Evolutionary conservation across 37 sponge, comb jelly and placozoan genomes (phyloP), one percentile per base, ranked within the genome.

Genomic region (Aphrocallistes beatrix): DNA sequence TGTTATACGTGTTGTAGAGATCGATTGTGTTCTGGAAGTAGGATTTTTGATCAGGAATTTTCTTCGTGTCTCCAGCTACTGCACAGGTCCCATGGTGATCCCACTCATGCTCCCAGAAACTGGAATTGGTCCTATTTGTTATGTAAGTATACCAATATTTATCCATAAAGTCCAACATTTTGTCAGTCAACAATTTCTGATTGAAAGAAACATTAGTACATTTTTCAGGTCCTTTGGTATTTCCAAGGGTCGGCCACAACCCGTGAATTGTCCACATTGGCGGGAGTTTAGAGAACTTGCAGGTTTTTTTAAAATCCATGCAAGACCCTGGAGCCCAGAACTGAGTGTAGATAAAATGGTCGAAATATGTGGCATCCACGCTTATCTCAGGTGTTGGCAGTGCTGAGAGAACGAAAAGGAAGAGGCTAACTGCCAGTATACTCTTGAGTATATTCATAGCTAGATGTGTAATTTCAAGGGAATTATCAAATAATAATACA

Each of bases 21-120:
- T 60, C 34, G n/a, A 60, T 60, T 60, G 75, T 60, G 3, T 6
- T 3, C 34, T 60, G 75, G 34, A 60, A 60, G n/a, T 60, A 60
- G n/a, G 75, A 60, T 13, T 60, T 60, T 30, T 60, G 75, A 28
- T 60, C n/a, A 60, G n/a, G 75, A 60, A 60, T 25, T 28, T 60
- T 28, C 8, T 19, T 60, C 21, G 10, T 60, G 75, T 60, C 75
- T 32, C 75, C 75, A 60, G 10, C 75, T 6, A 60, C 75, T 60
- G 75, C 75, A 13, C 75, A 60, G 10, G 75, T 60, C 34, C 75
- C 75, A 13, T 60, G 75, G 10, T 60, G 10, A 30, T 25, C 34
- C 75, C 75, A 60, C 21, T 60, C 75, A 60, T 60, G 75, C 21
- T 60, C 75, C 75, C 75, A 60, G 75, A 60, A 60, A 28, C 75